Conservation (phyloP, 2,888 invertebrate genomes). For the Carcina quercana region DNA sequence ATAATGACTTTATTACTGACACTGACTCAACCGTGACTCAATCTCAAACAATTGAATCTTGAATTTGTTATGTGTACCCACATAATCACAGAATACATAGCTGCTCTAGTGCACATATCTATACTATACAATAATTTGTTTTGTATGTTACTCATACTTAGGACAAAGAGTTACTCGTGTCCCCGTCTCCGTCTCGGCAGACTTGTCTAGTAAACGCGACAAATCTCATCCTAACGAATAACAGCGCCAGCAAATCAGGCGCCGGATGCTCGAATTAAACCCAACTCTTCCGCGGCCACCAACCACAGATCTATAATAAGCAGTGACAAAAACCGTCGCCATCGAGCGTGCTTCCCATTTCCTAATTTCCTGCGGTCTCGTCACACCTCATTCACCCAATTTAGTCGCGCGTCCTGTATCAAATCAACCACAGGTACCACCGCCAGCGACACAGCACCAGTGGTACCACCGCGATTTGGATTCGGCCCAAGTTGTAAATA, state of each 20-base stretch:
- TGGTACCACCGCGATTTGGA: slow-evolving; percentile 6
- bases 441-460: not conserved
- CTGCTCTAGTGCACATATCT: no score
- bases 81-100: no score
- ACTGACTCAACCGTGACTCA: no score
- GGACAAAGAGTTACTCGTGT: no score
- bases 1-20: no score
- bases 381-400: slow-evolving; percentile 44
- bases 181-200: no score
- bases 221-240: slow-evolving; percentile 18
- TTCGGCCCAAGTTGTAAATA: slow-evolving; percentile 8
- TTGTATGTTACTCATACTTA: no score
- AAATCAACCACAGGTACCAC: no score
- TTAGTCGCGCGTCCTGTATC: slow-evolving; percentile 34
- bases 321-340: slow-evolving; percentile 17
- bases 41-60: no score
- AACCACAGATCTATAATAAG: not conserved
- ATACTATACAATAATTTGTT: no score
- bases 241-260: no score
- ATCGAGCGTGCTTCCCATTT: slow-evolving; percentile 41
- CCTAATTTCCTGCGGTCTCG: slow-evolving; percentile 49
- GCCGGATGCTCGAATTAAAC: slow-evolving; percentile 31
- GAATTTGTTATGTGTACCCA: no score
- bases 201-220: slow-evolving; percentile 7
- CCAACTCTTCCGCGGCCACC: slow-evolving; percentile 4